phyloP scores from a whole-genome alignment of 1,140 invertebrate genomes.

The Cotesia chilonis region DNA sequence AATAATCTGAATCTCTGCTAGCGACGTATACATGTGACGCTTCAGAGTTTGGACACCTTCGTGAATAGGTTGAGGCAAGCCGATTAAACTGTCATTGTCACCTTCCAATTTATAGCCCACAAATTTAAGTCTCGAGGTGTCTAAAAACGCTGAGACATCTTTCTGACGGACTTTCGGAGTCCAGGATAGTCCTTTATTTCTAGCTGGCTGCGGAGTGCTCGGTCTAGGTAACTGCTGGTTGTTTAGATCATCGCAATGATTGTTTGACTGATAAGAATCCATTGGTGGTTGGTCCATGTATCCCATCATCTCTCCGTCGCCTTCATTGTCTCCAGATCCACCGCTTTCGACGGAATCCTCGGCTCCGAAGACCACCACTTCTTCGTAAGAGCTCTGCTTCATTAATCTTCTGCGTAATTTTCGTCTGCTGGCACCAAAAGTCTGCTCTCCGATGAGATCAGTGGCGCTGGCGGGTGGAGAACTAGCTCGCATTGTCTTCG shows the following conservation, averaged over 20 bases:
- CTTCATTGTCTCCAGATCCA: conserved; percentile 46
- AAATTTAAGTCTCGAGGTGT: conserved; percentile 92
- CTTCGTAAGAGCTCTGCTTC: conserved; percentile 94
- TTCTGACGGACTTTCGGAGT: conserved; percentile 94
- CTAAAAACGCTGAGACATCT: conserved; percentile 91
- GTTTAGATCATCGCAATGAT: conserved; percentile 47
- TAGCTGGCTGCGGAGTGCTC: conserved; percentile 61
- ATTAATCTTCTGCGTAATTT: conserved; percentile 67
- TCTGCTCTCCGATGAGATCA: conserved; percentile 90
- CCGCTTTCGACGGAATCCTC: conserved; percentile 60
- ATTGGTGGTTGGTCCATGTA: conserved; percentile 44
- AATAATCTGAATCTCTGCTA: conserved; percentile 84
- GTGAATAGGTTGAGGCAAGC: conserved; percentile 93
- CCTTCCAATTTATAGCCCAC: conserved; percentile 90
- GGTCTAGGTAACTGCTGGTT: conserved; percentile 57
- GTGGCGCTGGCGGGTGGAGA: conserved; percentile 93
- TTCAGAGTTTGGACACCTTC: conserved; percentile 92
- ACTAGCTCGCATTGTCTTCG: conserved; percentile 90
- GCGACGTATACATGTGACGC: conserved; percentile 84
- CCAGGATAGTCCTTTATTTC: conserved; percentile 82
- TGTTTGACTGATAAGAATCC: conserved; percentile 50
- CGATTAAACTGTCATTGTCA: conserved; percentile 87
- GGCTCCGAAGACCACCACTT: conserved; percentile 45
- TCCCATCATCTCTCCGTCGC: conserved; percentile 51
- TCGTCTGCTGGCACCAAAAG: conserved; percentile 65